Evolutionary conservation across 2,888 invertebrate genomes (phyloP), one percentile per base, ranked within the genome.

Genomic region (Drosophila tanythrix): DNA sequence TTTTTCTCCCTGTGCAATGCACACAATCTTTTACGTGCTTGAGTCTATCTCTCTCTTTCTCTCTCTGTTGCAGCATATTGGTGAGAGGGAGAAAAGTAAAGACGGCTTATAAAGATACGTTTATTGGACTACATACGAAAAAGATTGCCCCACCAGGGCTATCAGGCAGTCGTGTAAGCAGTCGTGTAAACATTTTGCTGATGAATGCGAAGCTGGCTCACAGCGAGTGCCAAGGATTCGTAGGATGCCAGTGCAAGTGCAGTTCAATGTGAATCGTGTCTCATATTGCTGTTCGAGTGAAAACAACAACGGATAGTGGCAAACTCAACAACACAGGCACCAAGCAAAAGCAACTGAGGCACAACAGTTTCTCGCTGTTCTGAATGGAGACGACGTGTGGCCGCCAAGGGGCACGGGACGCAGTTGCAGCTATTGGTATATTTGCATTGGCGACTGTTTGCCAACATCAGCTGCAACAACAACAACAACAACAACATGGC

Each of bases 371-470:
- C 57, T 33, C 58, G 33, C 60, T 75, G 67, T 75, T 74, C 82
- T 82, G 87, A 83, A 88, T 88, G 89, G 90, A 77, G 79, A 59
- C 84, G 69, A 74, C 58, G 68, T 70, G 70, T 61, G 68, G 55
- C 31, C 61, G 70, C 69, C 79, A 73, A 33, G 59, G 69, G 68
- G 65, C 65, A 69, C 59, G 70, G 61, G 71, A 73, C 58, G 72
- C 71, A 64, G 61, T 57, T 55, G 78, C 46, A 63, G 72, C 79
- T 62, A 62, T 71, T 46, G 79, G 60, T 36, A 33, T 50, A 68
- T 52, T 55, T 57, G 60, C 58, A 71, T 66, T 70, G 73, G 73
- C 60, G 38, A 69, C 40, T 66, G 66, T 69, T 75, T 67, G 83
- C 75, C 78, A 78, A 65, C 74, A 79, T 69, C 78, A 70, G 63